Base-by-base conservation (phyloP, 1,140 invertebrate species). In the Scaptomyza pallida region DNA sequence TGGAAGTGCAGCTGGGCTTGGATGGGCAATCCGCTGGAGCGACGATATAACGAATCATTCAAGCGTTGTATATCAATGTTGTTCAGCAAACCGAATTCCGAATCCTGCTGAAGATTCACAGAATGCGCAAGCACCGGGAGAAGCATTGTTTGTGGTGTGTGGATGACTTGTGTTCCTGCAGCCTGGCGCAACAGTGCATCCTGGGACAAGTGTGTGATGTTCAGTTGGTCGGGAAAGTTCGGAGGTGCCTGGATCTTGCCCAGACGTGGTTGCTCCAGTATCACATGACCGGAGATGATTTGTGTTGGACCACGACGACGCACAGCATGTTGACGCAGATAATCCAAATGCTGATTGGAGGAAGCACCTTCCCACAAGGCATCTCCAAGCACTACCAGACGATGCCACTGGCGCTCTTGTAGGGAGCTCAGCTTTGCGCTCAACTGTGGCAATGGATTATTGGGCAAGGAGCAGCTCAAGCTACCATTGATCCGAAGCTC, bases 1-100 rank as follows among this genome's bases (percentile, higher is more conserved):
- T 13, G 13, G n/a, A 91, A 91, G 5, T 44, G 40, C 0, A 91
- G 50, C 2, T 60, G 30, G 0, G 70, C 89, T 1, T 6, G 48
- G 15, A 91, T 81, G 8, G 79, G 68, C n/a, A 26, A n/a, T 0
- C 67, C 63, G 13, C 72, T 78, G 8, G 78, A 77, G 26, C 59
- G 37, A 0, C 89, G 79, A 67, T 89, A 91, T 0, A 91, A 59
- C 3, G 89, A 90, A 3, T 61, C 48, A 67, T 91, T 89, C 2
- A 91, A 50, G 2, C 71, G 82, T 10, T 17, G 0, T 0, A 88
- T 60, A 52, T 91, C 77, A 1, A 91, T 85, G 5, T 55, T 47
- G 55, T 90, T 89, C 0, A 91, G 26, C n/a, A 41, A 19, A 1
- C 40, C 26, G 4, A 89, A 70, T 4, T 71, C 15, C 0, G 54